phyloP scores from a whole-genome alignment of 1,140 invertebrate genomes.

The Semibalanus balanoides region DNA sequence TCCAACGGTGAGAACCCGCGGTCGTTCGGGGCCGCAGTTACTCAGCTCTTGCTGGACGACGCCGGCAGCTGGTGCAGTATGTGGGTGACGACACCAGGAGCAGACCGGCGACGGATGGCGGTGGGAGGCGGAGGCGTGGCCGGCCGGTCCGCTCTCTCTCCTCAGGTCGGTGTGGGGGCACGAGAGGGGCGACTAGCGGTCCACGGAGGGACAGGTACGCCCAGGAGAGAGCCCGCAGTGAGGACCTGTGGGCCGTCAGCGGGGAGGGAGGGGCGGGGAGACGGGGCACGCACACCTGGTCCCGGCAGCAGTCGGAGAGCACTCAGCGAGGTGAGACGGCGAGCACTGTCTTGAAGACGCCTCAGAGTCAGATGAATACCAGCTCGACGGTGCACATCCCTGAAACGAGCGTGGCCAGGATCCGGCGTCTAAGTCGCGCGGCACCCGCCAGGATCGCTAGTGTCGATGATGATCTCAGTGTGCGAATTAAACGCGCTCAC shows the following conservation, averaged over 20 bases:
- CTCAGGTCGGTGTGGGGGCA: neutral
- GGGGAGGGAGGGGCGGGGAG: neutral
- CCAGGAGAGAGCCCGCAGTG: neutral
- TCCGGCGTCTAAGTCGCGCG: neutral
- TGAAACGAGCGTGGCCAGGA: neutral
- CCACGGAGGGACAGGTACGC: neutral
- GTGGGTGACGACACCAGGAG: neutral
- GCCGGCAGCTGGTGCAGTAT: neutral
- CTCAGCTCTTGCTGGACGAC: too few species aligned
- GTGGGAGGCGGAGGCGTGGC: too few species aligned
- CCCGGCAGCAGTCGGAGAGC: too few species aligned
- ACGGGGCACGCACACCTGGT: too few species aligned
- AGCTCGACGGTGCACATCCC: neutral
- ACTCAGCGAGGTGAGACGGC: neutral
- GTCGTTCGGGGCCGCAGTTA: too few species aligned
- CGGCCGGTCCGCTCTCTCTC: neutral
- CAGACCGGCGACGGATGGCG: too few species aligned
- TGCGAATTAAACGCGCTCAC: neutral
- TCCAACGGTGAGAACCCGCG: too few species aligned
- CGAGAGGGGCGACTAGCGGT: neutral
- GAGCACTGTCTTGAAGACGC: neutral
- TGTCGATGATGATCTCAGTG: neutral
- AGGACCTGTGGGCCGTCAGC: neutral
- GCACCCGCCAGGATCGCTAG: neutral
- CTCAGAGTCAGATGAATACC: neutral